Conservation (phyloP, 1,140 invertebrate genomes). For the Bursaphelenchus mucronatus region DNA sequence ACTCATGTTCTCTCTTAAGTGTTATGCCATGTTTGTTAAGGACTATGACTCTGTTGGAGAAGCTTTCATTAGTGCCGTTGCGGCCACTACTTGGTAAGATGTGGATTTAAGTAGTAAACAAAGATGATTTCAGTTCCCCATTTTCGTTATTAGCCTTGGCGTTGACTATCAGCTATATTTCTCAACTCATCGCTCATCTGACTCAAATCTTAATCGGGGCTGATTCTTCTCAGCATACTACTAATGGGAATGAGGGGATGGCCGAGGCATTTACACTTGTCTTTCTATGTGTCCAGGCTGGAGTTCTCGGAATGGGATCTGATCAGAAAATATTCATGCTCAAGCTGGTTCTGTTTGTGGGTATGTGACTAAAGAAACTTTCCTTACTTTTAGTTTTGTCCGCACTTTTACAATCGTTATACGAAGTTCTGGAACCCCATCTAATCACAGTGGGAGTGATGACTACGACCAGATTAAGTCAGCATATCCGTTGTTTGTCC, state of each 20-base stretch:
- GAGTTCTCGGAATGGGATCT: conserved; percentile 65
- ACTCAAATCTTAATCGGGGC: conserved; percentile 64
- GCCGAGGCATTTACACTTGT: conserved; percentile 67
- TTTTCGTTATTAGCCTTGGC: conserved; percentile 65
- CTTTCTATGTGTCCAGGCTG: conserved; percentile 66
- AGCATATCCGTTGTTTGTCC: conserved; percentile 73
- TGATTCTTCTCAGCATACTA: conserved; percentile 60
- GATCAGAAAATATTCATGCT: conserved; percentile 66
- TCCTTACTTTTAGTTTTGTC: conserved; percentile 59
- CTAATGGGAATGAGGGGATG: conserved; percentile 64
- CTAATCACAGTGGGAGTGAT: conserved; percentile 63
- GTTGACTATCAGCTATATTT: conserved; percentile 65
- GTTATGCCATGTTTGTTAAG: conserved; percentile 22
- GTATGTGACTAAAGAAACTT: conserved; percentile 31
- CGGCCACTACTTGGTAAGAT: conserved; percentile 12
- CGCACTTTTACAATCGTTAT: conserved; percentile 67
- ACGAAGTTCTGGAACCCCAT: conserved; percentile 67
- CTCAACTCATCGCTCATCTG: conserved; percentile 63
- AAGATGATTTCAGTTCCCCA: conserved; percentile 61
- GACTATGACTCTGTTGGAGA: not conserved
- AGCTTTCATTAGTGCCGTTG: conserved; percentile 11
- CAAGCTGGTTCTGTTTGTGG: conserved; percentile 66
- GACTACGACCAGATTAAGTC: conserved; percentile 54
- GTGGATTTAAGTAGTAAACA: not conserved
- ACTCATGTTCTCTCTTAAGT: conserved; percentile 32